Base-by-base conservation (phyloP, 2,888 invertebrate genomes). In the Petrophora chlorosata region DNA sequence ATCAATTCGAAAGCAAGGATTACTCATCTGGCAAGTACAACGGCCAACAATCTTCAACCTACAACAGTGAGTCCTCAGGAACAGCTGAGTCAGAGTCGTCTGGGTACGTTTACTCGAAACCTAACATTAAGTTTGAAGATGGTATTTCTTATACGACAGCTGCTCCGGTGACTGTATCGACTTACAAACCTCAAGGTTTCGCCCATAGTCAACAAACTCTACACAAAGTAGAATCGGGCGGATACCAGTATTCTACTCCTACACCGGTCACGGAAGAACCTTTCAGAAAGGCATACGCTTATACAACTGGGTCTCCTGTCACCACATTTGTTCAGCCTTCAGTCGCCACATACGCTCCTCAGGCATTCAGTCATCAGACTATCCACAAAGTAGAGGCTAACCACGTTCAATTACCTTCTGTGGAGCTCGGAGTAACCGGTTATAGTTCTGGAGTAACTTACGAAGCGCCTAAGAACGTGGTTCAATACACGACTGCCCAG, bases 241-340 rank as follows among this genome's bases (percentile, higher is more conserved):
- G 81, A 14, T 82, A 73, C 29, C 77, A 82, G 41, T 85, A 86
- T 38, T 75, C 84, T 3, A 77, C 76, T 2, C 74, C 76, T 15
- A 68, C 65, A 1, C 85, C 88, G 12, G 76, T 85, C 2, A 70
- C 73, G 40, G 89, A 89, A 63, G 77, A 77, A 44, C 87, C 87
- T 12, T 83, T 89, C 36, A 86, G 79, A 53, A 88, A 83, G 63
- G 28, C 82, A 1, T 76, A 85, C 12, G 88, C 89, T 22, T 90
- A 90, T 43, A 88, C 89, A 2, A 88, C 88, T 35, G 86, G 87
- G 3, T 72, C 84, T 2, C 58, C 74, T 15, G 55, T 73, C 1
- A 57, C 63, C 34, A 63, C 76, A 8, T 83, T 76, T 44, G 70
- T 62, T 22, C 76, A 79, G 52, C 79, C 85, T 3, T 72, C 79